Evolutionary conservation across 2,797 vertebrate genomes (phyloP), one percentile per base, ranked within the genome.

Genomic region (Myotis myotis): DNA sequence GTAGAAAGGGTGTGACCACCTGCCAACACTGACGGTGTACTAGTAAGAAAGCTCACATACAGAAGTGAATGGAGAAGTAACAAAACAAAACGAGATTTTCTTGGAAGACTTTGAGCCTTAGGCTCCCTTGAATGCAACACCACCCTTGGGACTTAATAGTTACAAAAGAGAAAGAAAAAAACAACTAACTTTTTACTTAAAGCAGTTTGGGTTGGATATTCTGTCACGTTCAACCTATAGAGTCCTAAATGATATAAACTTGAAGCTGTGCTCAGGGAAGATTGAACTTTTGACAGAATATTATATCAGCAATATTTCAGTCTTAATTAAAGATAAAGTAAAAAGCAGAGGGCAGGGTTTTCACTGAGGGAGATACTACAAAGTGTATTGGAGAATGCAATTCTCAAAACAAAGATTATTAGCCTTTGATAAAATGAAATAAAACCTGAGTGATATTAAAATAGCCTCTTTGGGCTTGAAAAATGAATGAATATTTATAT

Each of bases 401-500:
- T 78, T 87, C 38, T 78, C 15, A 83, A 57, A 76, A 81, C 38
- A 89, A 89, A 76, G 89, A 78, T 25, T 49, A 78, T 25, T 49
- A 74, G 41, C 5, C 2, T 90, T 87, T 75, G 38, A 71, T 68
- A 80, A 74, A 89, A 76, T 23, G 1, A 28, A 20, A 19, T 17
- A 91, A 91, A 92, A 92, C 22, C 41, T 57, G 23, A 49, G 22
- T 94, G 55, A 80, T 53, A 20, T 22, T 89, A 25, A 0, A 1
- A 87, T 53, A 17, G 8, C 30, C n/a, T 74, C 41, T 51, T 94
- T 96, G 57, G 57, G 57, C 44, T 89, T 53, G 8, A 30, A 70
- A 88, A 94, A 72, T 33, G 15, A 96, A 49, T 80, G 49, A 91
- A 96, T 93, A 92, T 38, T 97, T 98, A 96, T 91, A 94, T 93